A percentile compares a stretch with the other conserved stretches of the same genome.
These are phyloP conservation scores for Watsonalla binaria DNA, from an alignment of 2,888 invertebrate species.

Conservation along the genomic window DNA sequence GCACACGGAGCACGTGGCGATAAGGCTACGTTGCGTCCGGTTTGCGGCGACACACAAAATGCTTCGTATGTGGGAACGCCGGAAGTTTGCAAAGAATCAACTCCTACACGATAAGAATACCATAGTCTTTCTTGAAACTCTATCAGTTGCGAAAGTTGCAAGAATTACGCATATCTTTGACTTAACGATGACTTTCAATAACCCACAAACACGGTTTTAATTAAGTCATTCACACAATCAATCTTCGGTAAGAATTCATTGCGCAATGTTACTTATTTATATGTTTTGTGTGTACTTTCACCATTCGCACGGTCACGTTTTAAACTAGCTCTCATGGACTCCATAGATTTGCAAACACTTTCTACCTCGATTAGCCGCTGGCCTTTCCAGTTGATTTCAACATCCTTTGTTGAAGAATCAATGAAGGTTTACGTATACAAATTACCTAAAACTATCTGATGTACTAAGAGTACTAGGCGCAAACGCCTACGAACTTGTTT, in stretches of 20 bases:
- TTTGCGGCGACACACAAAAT: conserved; percentile 42
- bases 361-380: conserved; percentile 43
- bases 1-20: conserved; percentile 53
- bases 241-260: conserved; percentile 7
- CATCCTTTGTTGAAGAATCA: conserved; percentile 5
- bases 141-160: conserved; percentile 20
- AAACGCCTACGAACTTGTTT: too few relatives aligned
- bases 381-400: conserved; percentile 26
- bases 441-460: too few relatives aligned
- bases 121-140: conserved; percentile 33
- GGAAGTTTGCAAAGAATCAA: conserved; percentile 57
- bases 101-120: conserved; percentile 46
- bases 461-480: too few relatives aligned
- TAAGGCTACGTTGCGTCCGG: conserved; percentile 58
- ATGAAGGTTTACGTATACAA: not conserved
- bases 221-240: conserved; percentile 18
- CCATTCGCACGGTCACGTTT: conserved; percentile 57
- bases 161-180: conserved; percentile 13
- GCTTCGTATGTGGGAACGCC: conserved; percentile 48
- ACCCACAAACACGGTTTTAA: conserved; percentile 15
- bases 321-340: conserved; percentile 24
- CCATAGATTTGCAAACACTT: conserved; percentile 36
- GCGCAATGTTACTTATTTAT: conserved; percentile 27
- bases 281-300: conserved; percentile 51
- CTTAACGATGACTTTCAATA: not conserved